phyloP scores from a whole-genome alignment of 2,797 vertebrate genomes.

The Darevskia mixta region DNA sequence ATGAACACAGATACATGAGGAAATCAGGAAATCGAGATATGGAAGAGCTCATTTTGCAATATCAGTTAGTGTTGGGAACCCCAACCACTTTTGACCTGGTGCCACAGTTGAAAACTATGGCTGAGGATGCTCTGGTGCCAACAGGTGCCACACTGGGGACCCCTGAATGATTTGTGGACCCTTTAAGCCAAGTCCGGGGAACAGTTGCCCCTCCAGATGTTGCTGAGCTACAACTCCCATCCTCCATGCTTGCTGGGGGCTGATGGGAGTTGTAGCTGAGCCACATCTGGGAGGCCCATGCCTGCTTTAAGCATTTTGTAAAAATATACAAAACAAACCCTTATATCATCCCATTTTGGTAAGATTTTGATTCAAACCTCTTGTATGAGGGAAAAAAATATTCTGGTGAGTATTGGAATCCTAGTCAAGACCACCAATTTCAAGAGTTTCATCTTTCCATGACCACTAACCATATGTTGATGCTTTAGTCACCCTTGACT shows the following conservation, averaged over 20 bases:
- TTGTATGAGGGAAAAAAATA: constrained; percentile 26
- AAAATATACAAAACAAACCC: constrained; percentile 13
- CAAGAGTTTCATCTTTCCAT: constrained; percentile 26
- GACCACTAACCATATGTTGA: constrained; percentile 40
- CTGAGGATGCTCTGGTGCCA: too few species aligned
- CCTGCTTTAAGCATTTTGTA: constrained; percentile 6
- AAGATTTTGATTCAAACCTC: constrained; percentile 40
- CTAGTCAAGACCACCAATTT: constrained; percentile 35
- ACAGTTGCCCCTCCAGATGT: too few species aligned
- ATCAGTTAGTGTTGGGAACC: background rate
- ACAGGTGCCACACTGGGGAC: too few species aligned
- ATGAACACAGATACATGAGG: constrained; percentile 3
- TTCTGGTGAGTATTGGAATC: background rate
- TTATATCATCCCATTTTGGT: constrained; percentile 4
- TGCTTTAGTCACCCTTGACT: constrained; percentile 39
- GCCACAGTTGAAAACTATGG: too few species aligned
- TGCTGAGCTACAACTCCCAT: too few species aligned
- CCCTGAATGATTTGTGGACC: too few species aligned
- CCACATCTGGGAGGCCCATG: too few species aligned
- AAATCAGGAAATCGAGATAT: constrained; percentile 16
- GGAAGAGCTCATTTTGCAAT: constrained; percentile 27
- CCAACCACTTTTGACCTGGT: background rate
- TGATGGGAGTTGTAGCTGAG: too few species aligned
- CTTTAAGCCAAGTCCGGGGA: too few species aligned
- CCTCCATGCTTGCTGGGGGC: too few species aligned